Conservation (phyloP, 2,797 vertebrate species). For the Pterois miles region DNA sequence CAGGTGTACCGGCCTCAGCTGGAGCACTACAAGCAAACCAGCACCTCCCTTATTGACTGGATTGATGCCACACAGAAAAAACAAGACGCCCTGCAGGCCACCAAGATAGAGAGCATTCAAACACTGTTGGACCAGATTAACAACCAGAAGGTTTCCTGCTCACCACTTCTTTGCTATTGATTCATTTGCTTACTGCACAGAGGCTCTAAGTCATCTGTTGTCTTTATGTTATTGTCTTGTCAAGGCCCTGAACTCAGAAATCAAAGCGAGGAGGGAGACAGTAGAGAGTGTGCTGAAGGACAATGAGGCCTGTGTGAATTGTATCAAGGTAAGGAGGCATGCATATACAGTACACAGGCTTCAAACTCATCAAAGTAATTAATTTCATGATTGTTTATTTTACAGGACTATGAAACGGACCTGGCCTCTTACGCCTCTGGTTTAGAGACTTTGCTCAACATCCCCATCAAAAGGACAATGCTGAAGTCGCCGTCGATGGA, state of each 20-base stretch:
- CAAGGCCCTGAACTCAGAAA: slow-evolving; percentile 86
- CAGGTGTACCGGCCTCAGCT: slow-evolving; percentile 90
- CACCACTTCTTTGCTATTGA: background rate
- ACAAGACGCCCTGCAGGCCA: slow-evolving; percentile 87
- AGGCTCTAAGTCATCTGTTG: background rate
- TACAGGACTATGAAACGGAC: slow-evolving; percentile 93
- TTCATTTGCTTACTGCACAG: background rate
- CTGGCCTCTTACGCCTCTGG: slow-evolving; percentile 91
- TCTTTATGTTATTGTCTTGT: slow-evolving; percentile 33
- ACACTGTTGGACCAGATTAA: slow-evolving; percentile 84
- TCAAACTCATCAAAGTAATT: background rate
- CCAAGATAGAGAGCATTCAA: slow-evolving; percentile 84
- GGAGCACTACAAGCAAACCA: slow-evolving; percentile 87
- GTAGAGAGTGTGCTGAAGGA: slow-evolving; percentile 91
- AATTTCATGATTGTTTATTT: background rate
- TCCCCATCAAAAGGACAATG: slow-evolving; percentile 93
- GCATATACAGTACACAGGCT: background rate
- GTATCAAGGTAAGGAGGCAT: slow-evolving; percentile 88
- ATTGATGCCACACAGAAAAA: slow-evolving; percentile 86
- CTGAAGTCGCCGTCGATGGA: slow-evolving; percentile 90
- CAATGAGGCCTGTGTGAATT: slow-evolving; percentile 86
- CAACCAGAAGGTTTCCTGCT: slow-evolving; percentile 89
- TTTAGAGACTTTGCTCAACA: slow-evolving; percentile 93
- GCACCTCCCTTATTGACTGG: slow-evolving; percentile 87
- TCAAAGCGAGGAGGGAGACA: slow-evolving; percentile 88